Evolutionary conservation across 2,797 vertebrate genomes (phyloP), one percentile per base, ranked within the genome.

Genomic region (Halcyon badia): DNA sequence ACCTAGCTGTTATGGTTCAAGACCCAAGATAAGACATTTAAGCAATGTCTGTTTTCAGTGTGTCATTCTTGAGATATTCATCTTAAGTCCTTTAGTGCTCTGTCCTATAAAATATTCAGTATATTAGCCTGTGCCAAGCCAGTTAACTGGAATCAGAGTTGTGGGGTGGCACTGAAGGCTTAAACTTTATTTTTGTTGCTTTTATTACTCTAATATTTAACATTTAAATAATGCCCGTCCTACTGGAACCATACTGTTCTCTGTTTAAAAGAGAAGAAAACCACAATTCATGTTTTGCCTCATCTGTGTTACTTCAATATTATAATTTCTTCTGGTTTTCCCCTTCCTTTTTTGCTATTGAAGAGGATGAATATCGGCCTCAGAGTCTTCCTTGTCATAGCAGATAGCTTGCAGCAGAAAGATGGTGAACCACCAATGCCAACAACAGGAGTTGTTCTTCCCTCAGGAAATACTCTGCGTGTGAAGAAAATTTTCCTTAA

Each of bases 401-500:
- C 99, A 4, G 99, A 99, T 98, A 99, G 99, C 91, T 98, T 99
- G 75, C 99, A 99, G 97, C 99, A 99, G 97, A 99, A 99, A 95
- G 99, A 99, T 6, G 99, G 99, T 1, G 99, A 99, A 81, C 99
- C 99, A 5, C 99, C 99, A 2, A 99, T 99, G 99, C 99, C 99
- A 56, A 99, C 99, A 4, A 99, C 99, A 8, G 99, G 99, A 66
- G 99, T 99, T 91, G 99, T 99, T 94, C 99, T 99, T 98, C 99
- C 99, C 77, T 99, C 99, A 56, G 99, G 99, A 95, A 99, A 99
- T 97, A 99, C 99, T n/a, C 98, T 99, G 33, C 99, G 99, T n/a
- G 99, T 99, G 89, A 99, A 99, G 98, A 99, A 99, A 97, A 99
- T 99, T 98, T 99, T 99, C 96, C 99, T 99, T 64, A 99, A 99